Percentiles rank a stretch among this genome's conserved stretches.
phyloP scores from a whole-genome alignment of 2,888 invertebrate species.

The Synergus umbraculus region DNA sequence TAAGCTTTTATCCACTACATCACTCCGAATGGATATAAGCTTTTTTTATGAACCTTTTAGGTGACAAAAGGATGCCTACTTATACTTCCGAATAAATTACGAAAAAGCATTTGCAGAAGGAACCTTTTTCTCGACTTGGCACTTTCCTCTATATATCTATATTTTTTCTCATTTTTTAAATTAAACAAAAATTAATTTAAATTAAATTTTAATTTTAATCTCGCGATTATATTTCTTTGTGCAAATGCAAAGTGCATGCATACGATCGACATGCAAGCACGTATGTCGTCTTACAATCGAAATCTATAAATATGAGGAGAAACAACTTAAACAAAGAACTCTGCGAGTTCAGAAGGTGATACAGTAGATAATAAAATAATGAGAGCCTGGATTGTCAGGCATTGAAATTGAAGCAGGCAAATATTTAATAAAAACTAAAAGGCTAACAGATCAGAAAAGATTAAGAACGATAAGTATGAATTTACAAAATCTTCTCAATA shows the following conservation, averaged over 20 bases:
- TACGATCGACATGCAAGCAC: conserved; percentile 58
- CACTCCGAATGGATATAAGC: conserved; percentile 17
- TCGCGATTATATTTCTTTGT: conserved; percentile 41
- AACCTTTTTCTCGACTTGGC: conserved; percentile 25
- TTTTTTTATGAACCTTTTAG: conserved; percentile 14
- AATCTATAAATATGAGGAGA: conserved; percentile 45
- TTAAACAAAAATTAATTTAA: too few species aligned
- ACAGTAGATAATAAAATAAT: conserved; percentile 45
- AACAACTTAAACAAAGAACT: conserved; percentile 44
- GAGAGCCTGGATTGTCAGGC: conserved; percentile 43
- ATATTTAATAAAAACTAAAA: background rate
- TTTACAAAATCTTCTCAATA: background rate
- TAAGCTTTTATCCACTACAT: conserved; percentile 39
- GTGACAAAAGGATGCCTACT: conserved; percentile 31
- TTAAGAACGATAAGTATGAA: background rate
- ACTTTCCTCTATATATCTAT: background rate
- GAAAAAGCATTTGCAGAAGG: conserved; percentile 49
- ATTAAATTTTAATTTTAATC: too few species aligned
- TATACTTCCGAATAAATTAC: conserved; percentile 37
- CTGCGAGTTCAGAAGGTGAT: conserved; percentile 45
- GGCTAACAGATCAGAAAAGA: conserved; percentile 1
- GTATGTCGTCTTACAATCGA: conserved; percentile 50
- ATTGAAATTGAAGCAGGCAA: conserved; percentile 14
- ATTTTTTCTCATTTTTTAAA: background rate
- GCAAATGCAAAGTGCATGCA: conserved; percentile 61